A percentile compares a stretch with the other conserved stretches of the same genome.
Evolutionary conservation across 1,140 invertebrate genomes (phyloP).

Genomic region (Eubasilissa regina): DNA sequence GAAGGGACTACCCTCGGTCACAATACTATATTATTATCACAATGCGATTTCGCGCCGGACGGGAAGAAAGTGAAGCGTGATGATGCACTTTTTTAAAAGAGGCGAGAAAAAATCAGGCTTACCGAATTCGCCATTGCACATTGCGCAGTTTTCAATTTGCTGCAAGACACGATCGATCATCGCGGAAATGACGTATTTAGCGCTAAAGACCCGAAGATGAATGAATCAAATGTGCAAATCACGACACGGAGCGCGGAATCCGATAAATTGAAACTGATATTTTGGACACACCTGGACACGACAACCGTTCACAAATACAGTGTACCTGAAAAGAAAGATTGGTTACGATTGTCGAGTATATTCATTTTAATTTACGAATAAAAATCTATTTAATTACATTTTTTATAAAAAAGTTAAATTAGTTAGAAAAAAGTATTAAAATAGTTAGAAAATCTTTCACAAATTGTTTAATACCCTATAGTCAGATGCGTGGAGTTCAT

Average conservation of each 20-base stretch:
- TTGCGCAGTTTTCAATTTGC: constrained; percentile 6
- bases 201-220: constrained; percentile 52
- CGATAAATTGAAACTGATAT: constrained; percentile 22
- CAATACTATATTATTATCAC: no score
- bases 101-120: background rate
- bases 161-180: constrained; percentile 51
- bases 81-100: background rate
- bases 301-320: background rate
- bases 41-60: background rate
- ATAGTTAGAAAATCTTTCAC: no score
- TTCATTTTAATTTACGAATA: no score
- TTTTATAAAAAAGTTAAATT: no score
- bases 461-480: no score
- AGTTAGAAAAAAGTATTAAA: no score
- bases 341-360: no score
- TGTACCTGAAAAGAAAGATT: background rate
- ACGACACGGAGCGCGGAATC: constrained; percentile 42
- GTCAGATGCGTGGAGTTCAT: no score
- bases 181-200: constrained; percentile 52
- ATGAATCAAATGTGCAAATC: constrained; percentile 56
- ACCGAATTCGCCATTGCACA: background rate
- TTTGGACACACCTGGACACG: constrained; percentile 53
- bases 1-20: no score
- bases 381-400: no score
- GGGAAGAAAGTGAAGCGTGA: constrained; percentile 9